Evolutionary conservation across 2,888 invertebrate genomes (phyloP), one percentile per base, ranked within the genome.

Genomic region (Cheilosia pagana): DNA sequence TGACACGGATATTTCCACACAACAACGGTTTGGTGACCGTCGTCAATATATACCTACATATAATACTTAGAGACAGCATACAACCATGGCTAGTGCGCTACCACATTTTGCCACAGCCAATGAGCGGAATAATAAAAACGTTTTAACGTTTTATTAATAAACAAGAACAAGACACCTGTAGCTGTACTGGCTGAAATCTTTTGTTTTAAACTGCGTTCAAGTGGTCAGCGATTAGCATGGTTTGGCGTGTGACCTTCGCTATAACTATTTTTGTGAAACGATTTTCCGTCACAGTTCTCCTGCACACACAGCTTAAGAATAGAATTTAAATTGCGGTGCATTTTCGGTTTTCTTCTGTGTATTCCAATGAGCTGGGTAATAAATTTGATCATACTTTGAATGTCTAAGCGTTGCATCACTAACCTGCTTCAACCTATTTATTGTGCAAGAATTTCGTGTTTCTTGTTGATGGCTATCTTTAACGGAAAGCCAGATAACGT

Each of bases 61-160:
- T n/a, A n/a, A n/a, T n/a, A 41, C 41, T 50, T 25, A 52, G 57
- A 78, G 45, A 28, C 28, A 25, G 60, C 35, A 68, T 63, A 57
- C 50, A 68, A 31, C 57, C 62, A 70, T 55, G 25, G 31, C n/a
- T 52, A 41, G 28, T 25, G 19, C 25, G n/a, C 19, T 59, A n/a
- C 62, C 21, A 21, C 39, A 62, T 50, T 28, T 28, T 50, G 25
- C 62, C 50, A 14, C 41, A 53, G 16, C 53, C 59, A 53, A 53
- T 70, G 53, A 39, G 52, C 35, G 16, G 62, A 68, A 53, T 68
- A 60, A 70, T 70, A 62, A 70, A 62, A 70, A 53, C 31, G 52
- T 41, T 60, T 67, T 52, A 50, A 50, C 48, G 62, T 62, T 75
- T 79, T 75, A 70, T 68, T 75, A 81, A 81, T 75, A 68, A 67